A percentile compares a stretch with the other conserved stretches of the same genome.
These are phyloP conservation scores for Apostichopus parvimensis DNA, from an alignment of 35 echinoderm and acorn worm species.

Conservation along the genomic window DNA sequence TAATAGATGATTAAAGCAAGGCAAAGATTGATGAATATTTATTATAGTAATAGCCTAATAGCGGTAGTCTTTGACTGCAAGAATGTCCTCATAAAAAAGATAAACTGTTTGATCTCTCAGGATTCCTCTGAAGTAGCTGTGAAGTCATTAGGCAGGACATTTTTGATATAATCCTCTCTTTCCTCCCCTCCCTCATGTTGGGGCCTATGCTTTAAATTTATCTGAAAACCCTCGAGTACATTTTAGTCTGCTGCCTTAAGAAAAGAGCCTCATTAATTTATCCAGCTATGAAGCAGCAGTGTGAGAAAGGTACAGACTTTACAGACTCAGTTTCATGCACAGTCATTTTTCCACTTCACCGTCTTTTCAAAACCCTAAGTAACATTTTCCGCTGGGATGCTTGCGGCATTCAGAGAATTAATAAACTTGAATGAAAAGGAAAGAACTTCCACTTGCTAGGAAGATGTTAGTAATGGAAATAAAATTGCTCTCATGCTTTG, in stretches of 20 bases:
- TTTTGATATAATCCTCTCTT: not conserved
- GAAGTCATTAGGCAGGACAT: not conserved
- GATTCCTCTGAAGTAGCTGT: too few species aligned
- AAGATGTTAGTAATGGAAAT: not conserved
- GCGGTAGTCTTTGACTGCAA: too few species aligned
- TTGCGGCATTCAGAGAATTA: not conserved
- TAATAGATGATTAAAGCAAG: too few species aligned
- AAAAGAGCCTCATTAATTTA: not conserved
- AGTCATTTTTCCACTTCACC: not conserved
- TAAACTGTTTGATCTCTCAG: too few species aligned
- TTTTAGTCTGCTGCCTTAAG: not conserved
- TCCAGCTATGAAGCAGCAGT: not conserved
- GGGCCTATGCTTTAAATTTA: not conserved
- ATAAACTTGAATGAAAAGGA: constrained; percentile 9
- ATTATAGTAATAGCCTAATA: too few species aligned
- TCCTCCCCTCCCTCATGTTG: not conserved
- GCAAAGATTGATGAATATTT: too few species aligned
- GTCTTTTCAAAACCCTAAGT: not conserved
- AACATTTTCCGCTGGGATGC: not conserved
- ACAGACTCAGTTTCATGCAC: not conserved
- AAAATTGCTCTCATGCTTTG: not conserved
- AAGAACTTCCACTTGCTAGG: not conserved
- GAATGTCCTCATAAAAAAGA: too few species aligned
- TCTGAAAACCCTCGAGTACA: not conserved
- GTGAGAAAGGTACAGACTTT: not conserved